phyloP scores from a whole-genome alignment of 2,113 vertebrate genomes.

The Spilogale gracilis region DNA sequence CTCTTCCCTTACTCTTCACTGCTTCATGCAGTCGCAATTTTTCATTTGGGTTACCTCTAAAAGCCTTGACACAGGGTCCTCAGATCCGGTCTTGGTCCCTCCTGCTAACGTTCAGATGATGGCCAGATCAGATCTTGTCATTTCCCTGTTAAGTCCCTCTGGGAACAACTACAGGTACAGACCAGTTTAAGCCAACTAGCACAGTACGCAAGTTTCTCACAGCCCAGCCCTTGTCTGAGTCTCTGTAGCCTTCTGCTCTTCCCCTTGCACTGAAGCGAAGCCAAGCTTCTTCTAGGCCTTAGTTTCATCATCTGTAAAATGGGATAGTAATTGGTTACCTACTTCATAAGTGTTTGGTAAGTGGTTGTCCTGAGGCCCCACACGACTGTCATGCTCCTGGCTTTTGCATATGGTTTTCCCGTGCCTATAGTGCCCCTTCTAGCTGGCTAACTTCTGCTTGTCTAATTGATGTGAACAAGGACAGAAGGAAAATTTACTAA shows the following conservation, averaged over 20 bases:
- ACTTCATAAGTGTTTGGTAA: not conserved
- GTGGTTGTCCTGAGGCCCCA: not conserved
- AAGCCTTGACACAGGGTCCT: not conserved
- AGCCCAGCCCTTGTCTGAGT: not conserved
- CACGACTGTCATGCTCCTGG: not conserved
- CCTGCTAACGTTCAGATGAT: not conserved
- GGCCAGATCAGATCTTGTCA: not conserved
- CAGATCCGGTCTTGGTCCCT: not conserved
- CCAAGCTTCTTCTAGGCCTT: slow-evolving; percentile 14
- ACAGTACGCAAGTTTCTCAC: not conserved
- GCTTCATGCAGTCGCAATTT: not conserved
- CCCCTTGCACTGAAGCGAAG: not conserved
- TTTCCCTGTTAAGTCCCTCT: not conserved
- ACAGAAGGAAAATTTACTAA: not conserved
- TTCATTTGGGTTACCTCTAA: not conserved
- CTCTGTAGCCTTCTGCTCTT: not conserved
- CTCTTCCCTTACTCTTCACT: not conserved
- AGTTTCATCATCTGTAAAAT: slow-evolving; percentile 3
- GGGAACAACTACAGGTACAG: not conserved
- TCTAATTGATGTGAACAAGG: not conserved
- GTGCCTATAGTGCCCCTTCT: not conserved
- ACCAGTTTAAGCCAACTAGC: not conserved
- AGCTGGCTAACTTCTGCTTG: not conserved
- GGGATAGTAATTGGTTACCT: not conserved
- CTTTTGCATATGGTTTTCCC: not conserved